Evolutionary conservation across 2,113 vertebrate genomes (phyloP).

Genomic region (Grus americana): DNA sequence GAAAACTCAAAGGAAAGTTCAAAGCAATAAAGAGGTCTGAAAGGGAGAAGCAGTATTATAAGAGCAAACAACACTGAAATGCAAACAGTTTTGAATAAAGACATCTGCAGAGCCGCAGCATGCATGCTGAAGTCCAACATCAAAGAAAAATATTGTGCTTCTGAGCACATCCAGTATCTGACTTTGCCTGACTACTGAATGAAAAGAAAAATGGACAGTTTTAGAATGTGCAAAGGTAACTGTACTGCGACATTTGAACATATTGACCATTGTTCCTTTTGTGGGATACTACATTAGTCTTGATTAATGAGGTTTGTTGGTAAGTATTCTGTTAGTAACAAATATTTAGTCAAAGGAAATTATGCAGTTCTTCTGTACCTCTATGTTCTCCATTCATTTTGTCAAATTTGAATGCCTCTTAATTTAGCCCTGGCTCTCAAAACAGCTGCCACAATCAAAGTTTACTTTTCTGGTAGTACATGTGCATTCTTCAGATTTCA

Average conservation of each 20-base stretch:
- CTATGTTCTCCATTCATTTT: neutral
- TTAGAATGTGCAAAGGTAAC: neutral
- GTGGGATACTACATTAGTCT: neutral
- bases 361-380: neutral
- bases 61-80: neutral
- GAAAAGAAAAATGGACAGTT: neutral
- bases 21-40: neutral
- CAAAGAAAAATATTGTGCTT: neutral
- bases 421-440: neutral
- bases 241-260: neutral
- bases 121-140: neutral
- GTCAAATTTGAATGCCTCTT: neutral
- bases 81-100: constrained; percentile 32
- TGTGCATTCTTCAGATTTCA: neutral
- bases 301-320: neutral
- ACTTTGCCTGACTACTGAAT: neutral
- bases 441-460: neutral
- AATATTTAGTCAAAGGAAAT: neutral
- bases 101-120: neutral
- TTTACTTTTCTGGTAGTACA: neutral
- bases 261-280: neutral
- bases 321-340: neutral
- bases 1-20: neutral
- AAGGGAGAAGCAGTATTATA: neutral
- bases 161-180: neutral